Evolutionary conservation across 2,113 vertebrate genomes (phyloP), one percentile per base, ranked within the genome.

Genomic region (Mormyrus lacerda): DNA sequence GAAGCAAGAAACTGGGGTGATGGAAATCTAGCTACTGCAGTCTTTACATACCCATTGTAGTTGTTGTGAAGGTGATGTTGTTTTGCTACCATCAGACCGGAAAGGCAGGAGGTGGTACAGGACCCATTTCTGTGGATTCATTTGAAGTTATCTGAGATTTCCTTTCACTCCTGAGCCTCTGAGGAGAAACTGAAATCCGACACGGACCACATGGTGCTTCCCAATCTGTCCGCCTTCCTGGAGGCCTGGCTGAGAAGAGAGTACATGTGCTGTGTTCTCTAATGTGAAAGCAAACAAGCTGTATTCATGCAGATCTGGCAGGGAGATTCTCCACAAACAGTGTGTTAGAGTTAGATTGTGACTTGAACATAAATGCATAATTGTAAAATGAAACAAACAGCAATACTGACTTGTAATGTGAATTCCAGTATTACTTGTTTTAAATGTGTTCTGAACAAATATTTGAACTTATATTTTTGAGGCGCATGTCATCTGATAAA

Each of bases 371-470:
- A 35, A 65, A 84, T 89, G 15, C 21, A 27, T 48, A 84, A 79
- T 15, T 89, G 51, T 61, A 76, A 39, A 58, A 55, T 39, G 10
- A 61, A 65, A 50, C 19, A 87, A 86, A 69, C 31, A 73, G 65
- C 55, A 50, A 24, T 65, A 48, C 35, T 45, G 51, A 79, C 17
- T 55, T 31, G 39, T 61, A 9, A 87, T 65, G 42, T 88, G 65
- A 17, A 88, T 24, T 88, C 11, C 19, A 45, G 21, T 88, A 87
- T 50, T 58, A 27, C 24, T 55, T 87, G 21, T 88, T 45, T 87
- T 88, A 42, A 88, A 58, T 88, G 51, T 53, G 45, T 58, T 55
- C 85, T 58, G 24, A 50, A 87, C 19, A 87, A 35, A 48, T 87
- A 21, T 87, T 87, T n/a, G 35, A 27, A 50, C 21, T 50, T 27